Evolutionary conservation across 2,113 vertebrate species (phyloP).

Genomic region (Ahaetulla prasina): DNA sequence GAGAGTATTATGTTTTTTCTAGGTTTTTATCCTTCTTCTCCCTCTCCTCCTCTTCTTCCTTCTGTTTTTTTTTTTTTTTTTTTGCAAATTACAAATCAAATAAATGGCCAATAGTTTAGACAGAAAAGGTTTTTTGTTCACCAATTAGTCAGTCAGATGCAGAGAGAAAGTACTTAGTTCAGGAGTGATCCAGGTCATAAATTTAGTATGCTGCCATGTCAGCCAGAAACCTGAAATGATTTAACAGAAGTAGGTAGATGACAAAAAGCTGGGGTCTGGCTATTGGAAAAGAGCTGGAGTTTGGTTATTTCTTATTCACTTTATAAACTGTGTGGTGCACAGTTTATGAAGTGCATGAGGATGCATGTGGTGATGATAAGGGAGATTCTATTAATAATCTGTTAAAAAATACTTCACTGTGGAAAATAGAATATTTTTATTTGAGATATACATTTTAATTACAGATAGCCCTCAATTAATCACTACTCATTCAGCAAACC

Average conservation of each 20-base stretch:
- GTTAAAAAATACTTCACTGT: neutral
- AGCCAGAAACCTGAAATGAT: neutral
- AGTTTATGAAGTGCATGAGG: neutral
- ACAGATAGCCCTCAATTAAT: neutral
- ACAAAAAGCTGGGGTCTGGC: neutral
- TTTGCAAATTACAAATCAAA: no score
- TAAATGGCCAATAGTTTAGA: no score
- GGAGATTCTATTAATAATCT: neutral
- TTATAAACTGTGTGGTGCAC: neutral
- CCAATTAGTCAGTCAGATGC: no score
- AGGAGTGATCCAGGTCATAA: no score
- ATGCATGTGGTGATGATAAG: neutral
- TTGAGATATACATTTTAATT: neutral
- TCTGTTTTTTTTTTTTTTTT: no score
- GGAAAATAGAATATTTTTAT: neutral
- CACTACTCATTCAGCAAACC: neutral
- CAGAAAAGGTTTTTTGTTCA: no score
- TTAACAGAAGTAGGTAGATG: neutral
- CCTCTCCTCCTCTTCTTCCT: no score
- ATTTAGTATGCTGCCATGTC: neutral
- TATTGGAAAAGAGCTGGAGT: neutral
- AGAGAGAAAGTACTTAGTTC: no score
- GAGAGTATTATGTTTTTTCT: neutral
- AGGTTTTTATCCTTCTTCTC: no score
- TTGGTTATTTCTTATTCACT: neutral